Evolutionary conservation across 2,888 invertebrate genomes (phyloP), one percentile per base, ranked within the genome.

Genomic region (Spisula subtruncata): DNA sequence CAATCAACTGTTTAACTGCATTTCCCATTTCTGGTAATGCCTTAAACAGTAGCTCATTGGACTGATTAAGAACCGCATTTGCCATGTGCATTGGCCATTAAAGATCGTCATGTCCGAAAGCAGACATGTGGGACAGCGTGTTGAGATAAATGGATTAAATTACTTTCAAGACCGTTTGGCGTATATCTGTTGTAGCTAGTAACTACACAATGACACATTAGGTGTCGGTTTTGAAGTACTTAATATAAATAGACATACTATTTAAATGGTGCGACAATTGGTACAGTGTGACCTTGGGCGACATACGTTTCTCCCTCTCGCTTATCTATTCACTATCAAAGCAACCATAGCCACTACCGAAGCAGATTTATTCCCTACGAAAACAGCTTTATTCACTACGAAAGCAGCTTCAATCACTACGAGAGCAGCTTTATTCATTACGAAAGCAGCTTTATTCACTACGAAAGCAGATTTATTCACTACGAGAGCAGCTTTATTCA

Each of bases 71-170:
- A 51, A 5, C 41, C 8, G 41, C 41, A 41, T 51, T 1, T 16
- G 51, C 14, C 51, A 16, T 51, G 51, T 51, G 51, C 51, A 51
- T 14, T 1, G 51, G 14, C 51, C 16, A 66, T 25, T 10, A n/a
- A 4, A 25, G 60, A 66, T 66, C n/a, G 25, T 66, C 25, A 66
- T 66, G n/a, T 66, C 60, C 60, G n/a, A 25, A 25, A 66, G 12
- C n/a, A 66, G 60, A 25, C 20, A 25, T n/a, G 5, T 66, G 25
- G 60, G 60, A 66, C 60, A 66, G 5, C 25, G 25, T 66, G 2
- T n/a, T 2, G 60, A 60, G 60, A 60, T 60, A 66, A 66, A 25
- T 66, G 60, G 60, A 66, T 66, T 66, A 66, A 66, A 66, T 66
- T 66, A 6, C 60, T 66, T 25, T 66, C 60, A 66, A 25, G 25